These are phyloP conservation scores for Crematogaster levior DNA, from an alignment of 2,888 invertebrate species.

Conservation along the genomic window DNA sequence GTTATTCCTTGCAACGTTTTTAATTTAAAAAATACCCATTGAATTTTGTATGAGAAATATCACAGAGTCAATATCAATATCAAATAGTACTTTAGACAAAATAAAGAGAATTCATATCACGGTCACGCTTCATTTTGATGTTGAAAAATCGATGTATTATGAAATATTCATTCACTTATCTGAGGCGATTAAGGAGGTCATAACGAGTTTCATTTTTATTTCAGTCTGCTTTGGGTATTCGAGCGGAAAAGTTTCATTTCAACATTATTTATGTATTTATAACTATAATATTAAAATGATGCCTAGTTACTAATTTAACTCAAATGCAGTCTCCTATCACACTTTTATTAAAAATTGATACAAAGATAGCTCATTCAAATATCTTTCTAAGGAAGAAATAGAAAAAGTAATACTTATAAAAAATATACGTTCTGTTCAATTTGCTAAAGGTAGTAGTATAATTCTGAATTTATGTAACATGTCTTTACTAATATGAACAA, in stretches of 20 bases:
- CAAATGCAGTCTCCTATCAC: background rate
- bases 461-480: constrained; percentile 1
- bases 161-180: background rate
- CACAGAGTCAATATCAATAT: too few relatives aligned
- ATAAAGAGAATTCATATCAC: background rate
- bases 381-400: background rate
- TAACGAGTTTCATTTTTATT: background rate
- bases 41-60: background rate
- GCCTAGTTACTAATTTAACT: background rate
- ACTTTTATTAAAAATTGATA: constrained; percentile 14
- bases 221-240: background rate
- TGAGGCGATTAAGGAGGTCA: background rate
- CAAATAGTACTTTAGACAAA: too few relatives aligned
- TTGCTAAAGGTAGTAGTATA: background rate
- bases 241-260: background rate
- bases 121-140: too few relatives aligned
- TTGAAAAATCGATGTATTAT: background rate
- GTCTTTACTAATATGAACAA: background rate
- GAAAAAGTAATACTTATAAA: background rate
- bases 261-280: background rate
- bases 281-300: background rate
- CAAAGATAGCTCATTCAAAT: background rate
- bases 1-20: background rate
- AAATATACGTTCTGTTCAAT: background rate
- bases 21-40: background rate